A percentile compares a stretch with the other conserved stretches of the same genome.
Conservation (phyloP, 2,888 invertebrate species). For the Ochlodes sylvanus region DNA sequence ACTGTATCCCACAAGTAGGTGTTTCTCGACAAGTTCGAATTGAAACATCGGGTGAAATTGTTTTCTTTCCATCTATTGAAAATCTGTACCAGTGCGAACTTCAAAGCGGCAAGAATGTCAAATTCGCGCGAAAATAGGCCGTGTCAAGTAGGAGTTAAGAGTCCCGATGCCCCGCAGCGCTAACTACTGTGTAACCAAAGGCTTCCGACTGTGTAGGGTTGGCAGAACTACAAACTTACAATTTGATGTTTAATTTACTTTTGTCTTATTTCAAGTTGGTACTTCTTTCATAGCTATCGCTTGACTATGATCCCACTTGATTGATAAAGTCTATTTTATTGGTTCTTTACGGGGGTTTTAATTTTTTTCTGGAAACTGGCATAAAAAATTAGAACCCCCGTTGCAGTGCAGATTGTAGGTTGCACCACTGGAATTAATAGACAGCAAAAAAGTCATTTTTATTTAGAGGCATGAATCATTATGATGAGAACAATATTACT, state of each 20-base stretch:
- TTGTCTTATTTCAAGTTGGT: not conserved
- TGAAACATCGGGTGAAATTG: constrained; percentile 26
- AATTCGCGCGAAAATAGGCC: constrained; percentile 75
- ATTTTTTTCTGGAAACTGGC: too few species aligned
- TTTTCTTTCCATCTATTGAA: constrained; percentile 27
- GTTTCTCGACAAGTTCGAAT: constrained; percentile 22
- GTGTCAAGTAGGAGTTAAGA: constrained; percentile 78
- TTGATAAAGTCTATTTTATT: too few species aligned
- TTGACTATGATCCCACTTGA: too few species aligned
- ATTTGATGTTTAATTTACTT: not conserved
- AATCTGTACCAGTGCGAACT: constrained; percentile 47
- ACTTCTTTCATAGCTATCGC: too few species aligned
- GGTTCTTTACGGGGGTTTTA: too few species aligned
- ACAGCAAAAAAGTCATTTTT: too few species aligned
- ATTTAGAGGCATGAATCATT: too few species aligned
- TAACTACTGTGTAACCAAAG: constrained; percentile 77
- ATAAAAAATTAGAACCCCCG: too few species aligned
- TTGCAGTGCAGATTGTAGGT: too few species aligned
- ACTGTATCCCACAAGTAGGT: not conserved
- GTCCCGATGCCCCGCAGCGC: constrained; percentile 70
- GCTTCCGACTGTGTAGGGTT: constrained; percentile 61
- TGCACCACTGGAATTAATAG: too few species aligned
- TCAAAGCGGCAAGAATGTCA: constrained; percentile 70
- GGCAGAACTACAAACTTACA: constrained; percentile 39
- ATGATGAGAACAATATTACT: too few species aligned